Conservation (phyloP, 2,797 vertebrate genomes). For the Lacerta bilineata region DNA sequence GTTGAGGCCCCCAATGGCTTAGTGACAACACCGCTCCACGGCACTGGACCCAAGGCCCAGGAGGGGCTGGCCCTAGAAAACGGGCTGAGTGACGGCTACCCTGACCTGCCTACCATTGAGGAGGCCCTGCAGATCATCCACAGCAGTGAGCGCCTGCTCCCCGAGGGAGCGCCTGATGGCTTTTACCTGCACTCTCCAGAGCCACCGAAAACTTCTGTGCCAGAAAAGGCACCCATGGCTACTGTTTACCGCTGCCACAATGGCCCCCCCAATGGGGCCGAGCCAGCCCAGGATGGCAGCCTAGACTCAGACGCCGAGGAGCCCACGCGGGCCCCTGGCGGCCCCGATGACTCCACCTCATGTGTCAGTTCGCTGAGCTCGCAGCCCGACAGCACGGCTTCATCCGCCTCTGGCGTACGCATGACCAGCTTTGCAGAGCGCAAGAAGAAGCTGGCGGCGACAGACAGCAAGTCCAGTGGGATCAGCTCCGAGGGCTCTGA, state of each 20-base stretch:
- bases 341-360: constrained; percentile 32
- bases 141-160: constrained; percentile 91
- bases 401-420: constrained; percentile 85
- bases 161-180: constrained; percentile 89
- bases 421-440: constrained; percentile 95
- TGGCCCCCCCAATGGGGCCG: constrained; percentile 58
- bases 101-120: constrained; percentile 92
- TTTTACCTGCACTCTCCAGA: constrained; percentile 94
- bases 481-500: constrained; percentile 60
- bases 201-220: neutral
- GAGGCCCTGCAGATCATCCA: constrained; percentile 95
- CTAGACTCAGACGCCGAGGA: constrained; percentile 88
- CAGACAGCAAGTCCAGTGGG: constrained; percentile 64
- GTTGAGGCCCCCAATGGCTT: constrained; percentile 65
- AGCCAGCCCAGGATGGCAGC: constrained; percentile 80
- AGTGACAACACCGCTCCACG: constrained; percentile 64
- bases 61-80: constrained; percentile 74
- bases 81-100: constrained; percentile 74
- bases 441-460: constrained; percentile 84
- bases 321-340: constrained; percentile 78
- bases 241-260: constrained; percentile 49
- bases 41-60: constrained; percentile 67
- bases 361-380: constrained; percentile 66
- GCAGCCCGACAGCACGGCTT: constrained; percentile 56
- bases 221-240: neutral